Percentiles rank a stretch among this genome's conserved stretches.
phyloP scores from a whole-genome alignment of 2,888 invertebrate genomes.

The Sipha maydis region DNA sequence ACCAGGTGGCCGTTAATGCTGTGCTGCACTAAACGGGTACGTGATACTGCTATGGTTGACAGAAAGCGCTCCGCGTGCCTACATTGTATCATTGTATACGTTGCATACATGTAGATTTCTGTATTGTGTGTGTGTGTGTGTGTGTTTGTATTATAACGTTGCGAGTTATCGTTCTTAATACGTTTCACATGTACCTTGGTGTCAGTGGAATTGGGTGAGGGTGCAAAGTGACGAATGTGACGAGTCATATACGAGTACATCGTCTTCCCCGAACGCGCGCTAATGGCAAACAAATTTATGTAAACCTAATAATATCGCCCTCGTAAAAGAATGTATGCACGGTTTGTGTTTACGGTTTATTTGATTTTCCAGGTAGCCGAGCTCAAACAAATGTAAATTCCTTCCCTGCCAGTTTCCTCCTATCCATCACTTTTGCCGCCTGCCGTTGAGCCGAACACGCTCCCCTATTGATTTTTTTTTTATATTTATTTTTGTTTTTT shows the following conservation, averaged over 20 bases:
- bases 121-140: too few relatives aligned
- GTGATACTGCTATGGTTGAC: too few relatives aligned
- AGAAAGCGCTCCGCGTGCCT: background rate
- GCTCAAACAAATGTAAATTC: slow-evolving; percentile 61
- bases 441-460: slow-evolving; percentile 46
- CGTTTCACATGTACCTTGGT: background rate
- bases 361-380: slow-evolving; percentile 60
- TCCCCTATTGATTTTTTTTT: slow-evolving; percentile 57
- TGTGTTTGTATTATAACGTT: too few relatives aligned
- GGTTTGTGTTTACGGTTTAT: slow-evolving; percentile 54
- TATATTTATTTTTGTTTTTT: slow-evolving; percentile 26
- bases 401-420: too few relatives aligned
- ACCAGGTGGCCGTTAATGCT: background rate
- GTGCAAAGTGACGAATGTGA: slow-evolving; percentile 34
- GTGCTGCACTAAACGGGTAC: too few relatives aligned
- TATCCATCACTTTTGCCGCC: background rate
- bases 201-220: background rate
- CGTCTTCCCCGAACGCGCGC: background rate
- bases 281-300: slow-evolving; percentile 58
- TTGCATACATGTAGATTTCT: background rate
- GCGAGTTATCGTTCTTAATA: background rate
- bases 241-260: background rate
- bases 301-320: slow-evolving; percentile 44
- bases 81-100: background rate
- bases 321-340: slow-evolving; percentile 27